phyloP scores from a whole-genome alignment of 1,140 invertebrate genomes.

The Drosophila gunungcola region DNA sequence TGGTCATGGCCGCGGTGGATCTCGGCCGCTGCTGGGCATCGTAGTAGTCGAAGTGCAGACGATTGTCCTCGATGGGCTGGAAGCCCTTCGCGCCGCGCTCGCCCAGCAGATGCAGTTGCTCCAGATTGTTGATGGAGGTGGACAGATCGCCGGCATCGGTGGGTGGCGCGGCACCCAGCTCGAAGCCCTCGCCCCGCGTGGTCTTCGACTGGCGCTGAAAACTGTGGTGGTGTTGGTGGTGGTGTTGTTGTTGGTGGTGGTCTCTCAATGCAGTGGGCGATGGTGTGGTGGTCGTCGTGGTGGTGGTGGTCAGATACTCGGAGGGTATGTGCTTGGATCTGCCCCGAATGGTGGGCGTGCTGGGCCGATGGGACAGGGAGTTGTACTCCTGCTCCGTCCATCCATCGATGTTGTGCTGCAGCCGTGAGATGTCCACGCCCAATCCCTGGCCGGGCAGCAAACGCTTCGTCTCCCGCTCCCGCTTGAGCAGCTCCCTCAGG shows the following conservation, averaged over 20 bases:
- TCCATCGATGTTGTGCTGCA: conserved; percentile 93
- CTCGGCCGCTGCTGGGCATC: conserved; percentile 24
- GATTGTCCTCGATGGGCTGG: conserved; percentile 70
- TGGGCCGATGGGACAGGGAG: conserved; percentile 85
- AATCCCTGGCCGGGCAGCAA: conserved; percentile 76
- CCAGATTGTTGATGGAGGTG: conserved; percentile 77
- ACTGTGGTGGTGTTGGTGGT: conserved; percentile 60
- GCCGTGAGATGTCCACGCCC: conserved; percentile 89
- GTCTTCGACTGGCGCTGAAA: conserved; percentile 70
- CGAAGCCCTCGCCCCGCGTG: conserved; percentile 62
- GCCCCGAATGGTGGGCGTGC: conserved; percentile 86
- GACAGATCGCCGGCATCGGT: conserved; percentile 65
- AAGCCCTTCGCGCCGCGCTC: conserved; percentile 52
- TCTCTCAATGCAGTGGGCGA: conserved; percentile 23
- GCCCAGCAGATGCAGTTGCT: conserved; percentile 60
- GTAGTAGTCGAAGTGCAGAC: conserved; percentile 56
- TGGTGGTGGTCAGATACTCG: conserved; percentile 89
- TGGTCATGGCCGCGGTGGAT: conserved; percentile 15
- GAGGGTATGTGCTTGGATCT: conserved; percentile 90
- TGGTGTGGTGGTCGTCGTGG: conserved; percentile 55
- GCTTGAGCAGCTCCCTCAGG: conserved; percentile 70
- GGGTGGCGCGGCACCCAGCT: conserved; percentile 64
- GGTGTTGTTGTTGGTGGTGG: conserved; percentile 57
- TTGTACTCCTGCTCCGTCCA: conserved; percentile 93
- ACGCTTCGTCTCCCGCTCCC: conserved; percentile 67